Conservation (phyloP, 2,797 vertebrate species). For the Mus minutoides region DNA sequence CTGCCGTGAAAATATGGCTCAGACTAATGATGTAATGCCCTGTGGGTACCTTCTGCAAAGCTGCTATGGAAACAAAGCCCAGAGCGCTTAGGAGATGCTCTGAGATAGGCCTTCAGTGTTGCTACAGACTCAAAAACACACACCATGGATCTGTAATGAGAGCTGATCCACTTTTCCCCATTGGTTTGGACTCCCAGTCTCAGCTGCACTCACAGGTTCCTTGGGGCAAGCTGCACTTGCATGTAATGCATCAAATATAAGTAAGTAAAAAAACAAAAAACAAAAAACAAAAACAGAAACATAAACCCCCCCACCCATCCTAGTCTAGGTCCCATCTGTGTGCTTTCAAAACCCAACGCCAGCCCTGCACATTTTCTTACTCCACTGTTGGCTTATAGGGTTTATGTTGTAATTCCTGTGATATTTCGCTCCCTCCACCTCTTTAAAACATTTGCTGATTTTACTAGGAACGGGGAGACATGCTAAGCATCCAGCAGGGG, state of each 20-base stretch:
- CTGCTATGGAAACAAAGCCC: constrained; percentile 71
- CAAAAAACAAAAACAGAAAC: no score
- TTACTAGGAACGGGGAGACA: background rate
- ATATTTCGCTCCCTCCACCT: background rate
- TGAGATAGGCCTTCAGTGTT: constrained; percentile 3
- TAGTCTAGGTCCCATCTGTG: background rate
- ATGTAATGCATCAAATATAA: background rate
- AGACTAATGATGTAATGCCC: constrained; percentile 51
- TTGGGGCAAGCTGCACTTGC: background rate
- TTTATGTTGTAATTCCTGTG: background rate
- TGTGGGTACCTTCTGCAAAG: constrained; percentile 14
- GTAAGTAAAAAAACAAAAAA: background rate
- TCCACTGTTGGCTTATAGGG: background rate
- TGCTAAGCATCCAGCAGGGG: background rate
- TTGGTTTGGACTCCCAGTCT: background rate
- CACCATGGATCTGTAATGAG: constrained; percentile 8
- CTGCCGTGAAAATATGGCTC: background rate
- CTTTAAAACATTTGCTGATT: background rate
- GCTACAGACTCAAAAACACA: constrained; percentile 55
- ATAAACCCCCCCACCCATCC: no score
- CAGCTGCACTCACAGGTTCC: background rate
- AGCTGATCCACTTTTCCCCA: constrained; percentile 23
- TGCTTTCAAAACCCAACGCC: background rate
- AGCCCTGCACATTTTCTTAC: background rate
- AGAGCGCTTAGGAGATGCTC: constrained; percentile 27